Evolutionary conservation across 2,113 vertebrate species (phyloP), one percentile per base, ranked within the genome.

Genomic region (Leptobrachium ailaonicum): DNA sequence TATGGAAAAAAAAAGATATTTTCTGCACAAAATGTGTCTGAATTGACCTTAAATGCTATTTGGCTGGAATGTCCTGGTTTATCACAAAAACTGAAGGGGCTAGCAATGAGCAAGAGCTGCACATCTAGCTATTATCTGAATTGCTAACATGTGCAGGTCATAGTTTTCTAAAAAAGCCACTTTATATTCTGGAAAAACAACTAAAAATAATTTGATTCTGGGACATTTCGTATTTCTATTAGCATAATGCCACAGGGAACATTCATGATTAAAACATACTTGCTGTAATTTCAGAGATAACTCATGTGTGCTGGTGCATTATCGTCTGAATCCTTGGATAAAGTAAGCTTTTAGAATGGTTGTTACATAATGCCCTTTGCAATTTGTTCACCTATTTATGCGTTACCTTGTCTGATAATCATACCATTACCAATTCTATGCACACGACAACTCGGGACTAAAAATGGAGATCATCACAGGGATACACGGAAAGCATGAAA

Each of bases 401-500:
- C 83, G 82, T 87, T 5, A 83, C 80, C 87, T 86, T 85, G 84
- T 86, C 84, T 87, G 82, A 89, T 90, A 91, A 93, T 92, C 90
- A 88, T 83, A 83, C 74, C 64, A 85, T 88, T 91, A 86, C 82
- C 85, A 87, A 89, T 86, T 82, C 71, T 64, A 83, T 84, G 90
- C 85, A 87, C 85, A 86, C 47, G 82, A 91, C 88, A 88, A 82
- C 71, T 71, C 85, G 72, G 78, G 75, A 88, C 83, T 86, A 86
- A 86, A n/a, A 90, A 87, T 71, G 80, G 63, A 8, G 41, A 58
- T 41, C n/a, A 68, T 73, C 84, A 64, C 82, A 69, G 87, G 83
- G 85, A 86, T 80, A 83, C 74, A 85, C 56, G 13, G 1, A 1
- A 60, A 60, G 85, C 87, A 83, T 40, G 54, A 86, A 87, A 86